Base-by-base conservation (phyloP, 2,888 invertebrate genomes). In the Lucinisca nassula region DNA sequence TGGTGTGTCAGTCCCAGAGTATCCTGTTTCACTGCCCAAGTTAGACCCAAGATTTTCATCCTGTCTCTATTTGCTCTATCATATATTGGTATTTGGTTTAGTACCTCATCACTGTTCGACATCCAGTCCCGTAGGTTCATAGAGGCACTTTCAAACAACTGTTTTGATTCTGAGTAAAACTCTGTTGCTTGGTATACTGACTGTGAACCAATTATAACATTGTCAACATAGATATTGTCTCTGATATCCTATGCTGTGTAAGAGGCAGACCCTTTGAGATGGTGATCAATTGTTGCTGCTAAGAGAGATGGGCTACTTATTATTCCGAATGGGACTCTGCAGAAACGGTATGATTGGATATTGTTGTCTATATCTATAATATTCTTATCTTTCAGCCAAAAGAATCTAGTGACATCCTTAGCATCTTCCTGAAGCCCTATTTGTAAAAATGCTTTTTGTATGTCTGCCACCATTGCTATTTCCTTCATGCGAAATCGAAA, bases 141-240 rank as follows among this genome's bases (percentile, higher is more conserved):
- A 14, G 40, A 14, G 6, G 74, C 79, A 24, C 83, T 79, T 24
- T 40, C 51, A 30, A 87, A 83, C 1, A 87, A 83, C 0, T 17
- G 27, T 45, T 83, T 87, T 12, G 83, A 12, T n/a, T 14, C 24
- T 70, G n/a, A 79, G n/a, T 86, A 86, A 17, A 86, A 37, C 4
- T 61, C 38, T 0, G 55, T 55, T 6, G 83, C 83, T 55, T 82
- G 72, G 17, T 1, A 17, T 35, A 17, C 74, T 37, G n/a, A 37
- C 10, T 38, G 38, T 61, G 77, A 51, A 21, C 87, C 83, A 21
- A 72, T 80, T 27, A 80, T 81, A 14, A 84, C 51, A 77, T 81
- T 87, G 27, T 87, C 84, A 6, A 83, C 58, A 58, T 79, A 86
- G n/a, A 86, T 86, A 17, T 82, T 49, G 3, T 76, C 61, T 49